Percentiles rank a stretch among this genome's conserved stretches.
Conservation (phyloP, 2,113 vertebrate genomes). For the Chunga burmeisteri region DNA sequence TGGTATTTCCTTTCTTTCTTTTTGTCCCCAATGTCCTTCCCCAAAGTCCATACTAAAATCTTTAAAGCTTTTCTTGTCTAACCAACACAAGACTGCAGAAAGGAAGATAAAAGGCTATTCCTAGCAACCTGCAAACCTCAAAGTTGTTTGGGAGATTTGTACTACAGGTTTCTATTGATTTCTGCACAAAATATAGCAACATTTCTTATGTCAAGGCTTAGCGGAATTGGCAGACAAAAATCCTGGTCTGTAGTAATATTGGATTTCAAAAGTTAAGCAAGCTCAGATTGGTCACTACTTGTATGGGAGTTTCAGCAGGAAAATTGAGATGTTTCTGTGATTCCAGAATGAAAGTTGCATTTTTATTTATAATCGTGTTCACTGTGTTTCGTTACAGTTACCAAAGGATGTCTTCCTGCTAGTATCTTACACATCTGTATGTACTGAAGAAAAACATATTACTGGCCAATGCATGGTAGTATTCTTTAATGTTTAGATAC, state of each 20-base stretch:
- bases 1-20: not conserved
- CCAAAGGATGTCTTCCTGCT: not conserved
- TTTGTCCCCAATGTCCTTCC: not conserved
- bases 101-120: constrained; percentile 16
- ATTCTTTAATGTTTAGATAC: not conserved
- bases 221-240: not conserved
- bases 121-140: not conserved
- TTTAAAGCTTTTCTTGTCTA: not conserved
- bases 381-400: not conserved
- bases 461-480: not conserved
- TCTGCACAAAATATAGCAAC: not conserved
- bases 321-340: not conserved
- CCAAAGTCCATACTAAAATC: not conserved
- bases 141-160: not conserved
- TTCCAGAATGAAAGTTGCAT: not conserved
- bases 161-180: not conserved
- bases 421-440: not conserved
- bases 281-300: not conserved
- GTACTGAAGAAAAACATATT: not conserved
- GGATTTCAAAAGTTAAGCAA: constrained; percentile 3
- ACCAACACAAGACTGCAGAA: not conserved
- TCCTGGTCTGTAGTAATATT: not conserved
- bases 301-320: not conserved
- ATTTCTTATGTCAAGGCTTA: not conserved
- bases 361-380: not conserved